Evolutionary conservation across 2,888 invertebrate genomes (phyloP), one percentile per base, ranked within the genome.

Genomic region (Lingula anatina): DNA sequence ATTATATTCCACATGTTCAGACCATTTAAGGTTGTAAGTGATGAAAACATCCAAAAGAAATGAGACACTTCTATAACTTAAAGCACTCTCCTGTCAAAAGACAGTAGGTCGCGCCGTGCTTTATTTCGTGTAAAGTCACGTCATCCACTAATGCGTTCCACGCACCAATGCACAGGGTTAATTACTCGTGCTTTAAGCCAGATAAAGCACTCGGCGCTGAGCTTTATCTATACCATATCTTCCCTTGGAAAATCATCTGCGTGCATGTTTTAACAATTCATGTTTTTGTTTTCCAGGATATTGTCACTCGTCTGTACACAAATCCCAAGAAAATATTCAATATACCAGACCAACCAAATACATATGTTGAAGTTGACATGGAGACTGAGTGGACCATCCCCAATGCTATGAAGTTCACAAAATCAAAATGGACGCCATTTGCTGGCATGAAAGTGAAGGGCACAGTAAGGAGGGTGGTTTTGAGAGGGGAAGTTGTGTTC

Each of bases 381-480:
- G 91, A 94, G 70, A 88, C 90, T 62, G 89, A 92, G 77, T 96
- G 95, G 95, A 83, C 83, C 0, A 89, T 97, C 49, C 90, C 90
- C 1, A 81, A 84, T 27, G 83, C 85, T 24, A 86, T 89, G 81
- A 82, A 85, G 49, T 91, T 89, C 76, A 88, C 90, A 20, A 96
- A 95, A 79, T 86, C 96, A 0, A 85, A 87, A 61, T 99, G 99
- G 99, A 95, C 97, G 0, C 99, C 99, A 0, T 99, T 97, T 76
- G 88, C 89, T 24, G 96, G 96, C 1, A 84, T 82, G 79, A 84
- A 84, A 66, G 86, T 94, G 9, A 86, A 85, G 63, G 99, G 99
- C 1, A 83, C 86, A 3, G 87, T 99, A 2, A 89, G 92, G 67
- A 82, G 96, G 37, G 99, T 99, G 0, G 90, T 97, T 0, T 81